Evolutionary conservation across 2,113 vertebrate species (phyloP).

Genomic region (Chionis minor): DNA sequence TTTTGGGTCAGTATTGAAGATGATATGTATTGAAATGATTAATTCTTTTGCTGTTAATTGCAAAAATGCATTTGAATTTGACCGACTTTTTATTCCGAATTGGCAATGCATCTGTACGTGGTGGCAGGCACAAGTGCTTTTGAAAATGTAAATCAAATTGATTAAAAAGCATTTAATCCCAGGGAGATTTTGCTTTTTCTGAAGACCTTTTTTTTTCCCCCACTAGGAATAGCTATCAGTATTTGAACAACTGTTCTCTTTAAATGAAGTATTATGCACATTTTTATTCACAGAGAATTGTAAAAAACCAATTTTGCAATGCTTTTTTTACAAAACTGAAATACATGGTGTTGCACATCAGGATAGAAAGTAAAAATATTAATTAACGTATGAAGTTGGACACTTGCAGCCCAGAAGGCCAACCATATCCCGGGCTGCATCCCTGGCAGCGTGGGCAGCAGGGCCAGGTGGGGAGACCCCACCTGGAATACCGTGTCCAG

Average conservation of each 20-base stretch:
- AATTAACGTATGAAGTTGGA: not conserved
- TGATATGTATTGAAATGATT: not conserved
- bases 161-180: not conserved
- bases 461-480: not conserved
- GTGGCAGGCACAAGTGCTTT: not conserved
- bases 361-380: not conserved
- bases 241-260: not conserved
- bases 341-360: not conserved
- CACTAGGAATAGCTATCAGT: not conserved
- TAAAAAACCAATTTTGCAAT: accelerated
- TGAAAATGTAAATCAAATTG: not conserved
- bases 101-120: not conserved
- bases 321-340: not conserved
- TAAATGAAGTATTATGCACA: not conserved
- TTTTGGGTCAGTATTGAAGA: not conserved
- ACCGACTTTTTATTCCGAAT: not conserved
- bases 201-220: not conserved
- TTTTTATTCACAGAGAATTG: not conserved
- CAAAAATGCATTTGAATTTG: not conserved
- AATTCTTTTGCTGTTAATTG: not conserved
- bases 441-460: accelerated
- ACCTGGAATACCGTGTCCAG: accelerated
- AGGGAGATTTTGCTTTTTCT: not conserved
- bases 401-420: not conserved
- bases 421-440: accelerated